Percentiles rank a stretch among this genome's conserved stretches.
These are phyloP conservation scores for Trematocara nigrifrons DNA, from an alignment of 2,113 vertebrate genomes.

Conservation along the genomic window DNA sequence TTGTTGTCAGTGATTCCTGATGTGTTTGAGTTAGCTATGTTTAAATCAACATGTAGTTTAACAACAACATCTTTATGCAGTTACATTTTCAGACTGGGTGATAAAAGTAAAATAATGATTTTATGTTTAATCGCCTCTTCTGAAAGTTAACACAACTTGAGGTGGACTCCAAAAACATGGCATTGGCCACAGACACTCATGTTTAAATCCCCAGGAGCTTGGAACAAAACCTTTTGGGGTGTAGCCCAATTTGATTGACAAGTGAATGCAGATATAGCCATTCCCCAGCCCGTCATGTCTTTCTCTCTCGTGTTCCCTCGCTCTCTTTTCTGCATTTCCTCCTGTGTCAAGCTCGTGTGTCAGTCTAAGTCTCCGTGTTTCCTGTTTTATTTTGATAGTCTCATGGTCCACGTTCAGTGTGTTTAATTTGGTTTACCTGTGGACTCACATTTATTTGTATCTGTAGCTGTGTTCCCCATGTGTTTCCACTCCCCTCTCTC, in stretches of 20 bases:
- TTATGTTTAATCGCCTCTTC: not conserved
- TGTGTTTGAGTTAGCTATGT: not conserved
- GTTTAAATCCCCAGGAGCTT: not conserved
- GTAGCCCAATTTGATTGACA: not conserved
- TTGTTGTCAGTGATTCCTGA: not conserved
- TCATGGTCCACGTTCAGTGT: not conserved
- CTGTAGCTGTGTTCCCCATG: not conserved
- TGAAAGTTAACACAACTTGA: not conserved
- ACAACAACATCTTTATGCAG: not conserved
- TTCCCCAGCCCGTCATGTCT: not conserved
- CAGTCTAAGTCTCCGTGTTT: not conserved
- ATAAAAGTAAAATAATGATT: not conserved
- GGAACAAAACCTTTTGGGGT: not conserved
- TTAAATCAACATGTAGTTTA: not conserved
- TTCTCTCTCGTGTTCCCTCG: fast-evolving
- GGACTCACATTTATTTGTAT: not conserved
- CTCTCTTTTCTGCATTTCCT: not conserved
- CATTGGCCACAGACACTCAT: not conserved
- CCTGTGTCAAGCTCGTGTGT: not conserved
- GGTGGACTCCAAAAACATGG: not conserved
- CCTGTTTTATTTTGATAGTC: not conserved
- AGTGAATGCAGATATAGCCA: fast-evolving
- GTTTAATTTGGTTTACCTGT: not conserved
- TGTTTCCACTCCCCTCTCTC: not conserved
- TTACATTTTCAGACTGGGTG: not conserved